A percentile compares a stretch with the other conserved stretches of the same genome.
Conservation (phyloP, 2,888 invertebrate species). For the Crocallis elinguaria region DNA sequence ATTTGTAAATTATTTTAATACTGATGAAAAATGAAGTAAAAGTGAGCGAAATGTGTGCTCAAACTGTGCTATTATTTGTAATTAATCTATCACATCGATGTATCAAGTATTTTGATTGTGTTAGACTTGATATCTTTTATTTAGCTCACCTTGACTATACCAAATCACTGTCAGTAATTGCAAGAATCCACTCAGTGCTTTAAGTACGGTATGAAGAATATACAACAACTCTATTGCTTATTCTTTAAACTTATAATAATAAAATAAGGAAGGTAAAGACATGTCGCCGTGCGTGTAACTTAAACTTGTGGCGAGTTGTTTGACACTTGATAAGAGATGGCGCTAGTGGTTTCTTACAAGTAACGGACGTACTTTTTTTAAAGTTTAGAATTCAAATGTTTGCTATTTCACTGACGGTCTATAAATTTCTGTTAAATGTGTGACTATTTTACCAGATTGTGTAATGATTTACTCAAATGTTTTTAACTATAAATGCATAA, state of each 20-base stretch:
- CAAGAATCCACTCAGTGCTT: not conserved
- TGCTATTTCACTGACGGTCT: not conserved
- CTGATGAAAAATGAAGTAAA: not conserved
- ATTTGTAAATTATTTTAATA: not conserved
- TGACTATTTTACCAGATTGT: slow-evolving; percentile 19
- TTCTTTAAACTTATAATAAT: too few species aligned
- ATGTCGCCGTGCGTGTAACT: not conserved
- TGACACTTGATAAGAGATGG: not conserved
- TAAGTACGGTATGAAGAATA: too few species aligned
- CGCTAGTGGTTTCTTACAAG: slow-evolving; percentile 3
- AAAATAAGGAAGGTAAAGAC: too few species aligned
- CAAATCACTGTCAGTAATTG: slow-evolving; percentile 6
- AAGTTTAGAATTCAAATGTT: not conserved
- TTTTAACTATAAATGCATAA: too few species aligned
- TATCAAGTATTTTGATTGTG: not conserved
- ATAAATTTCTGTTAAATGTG: slow-evolving; percentile 14
- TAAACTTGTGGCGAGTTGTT: not conserved
- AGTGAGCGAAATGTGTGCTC: slow-evolving; percentile 3
- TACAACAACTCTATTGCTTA: too few species aligned
- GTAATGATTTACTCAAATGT: not conserved
- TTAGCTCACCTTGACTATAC: not conserved
- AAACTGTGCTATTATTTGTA: slow-evolving; percentile 6
- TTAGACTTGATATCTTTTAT: not conserved
- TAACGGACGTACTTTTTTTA: not conserved
- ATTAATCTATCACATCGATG: slow-evolving; percentile 1